These are phyloP conservation scores for Ranitomeya variabilis DNA, from an alignment of 2,113 vertebrate species.

Conservation along the genomic window DNA sequence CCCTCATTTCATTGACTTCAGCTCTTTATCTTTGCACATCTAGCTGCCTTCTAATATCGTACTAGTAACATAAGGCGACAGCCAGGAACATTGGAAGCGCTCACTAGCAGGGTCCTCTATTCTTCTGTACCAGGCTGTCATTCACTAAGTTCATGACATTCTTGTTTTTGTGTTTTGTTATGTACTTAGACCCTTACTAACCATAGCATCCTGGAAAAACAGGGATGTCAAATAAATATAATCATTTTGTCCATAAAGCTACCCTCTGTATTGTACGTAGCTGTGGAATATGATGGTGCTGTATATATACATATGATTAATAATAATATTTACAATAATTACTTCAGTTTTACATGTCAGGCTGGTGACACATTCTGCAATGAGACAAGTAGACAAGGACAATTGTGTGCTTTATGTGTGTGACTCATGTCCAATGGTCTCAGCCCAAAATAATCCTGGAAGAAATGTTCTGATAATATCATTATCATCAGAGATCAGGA, in stretches of 20 bases:
- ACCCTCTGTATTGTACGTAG: too few species aligned
- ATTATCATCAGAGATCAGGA: neutral
- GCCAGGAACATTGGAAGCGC: neutral
- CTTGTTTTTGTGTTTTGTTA: too few species aligned
- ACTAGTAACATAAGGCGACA: neutral
- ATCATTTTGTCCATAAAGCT: too few species aligned
- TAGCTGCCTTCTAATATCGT: neutral
- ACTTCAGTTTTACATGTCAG: neutral
- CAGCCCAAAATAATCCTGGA: neutral
- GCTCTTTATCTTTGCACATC: neutral
- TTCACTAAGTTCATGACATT: too few species aligned
- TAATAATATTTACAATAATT: too few species aligned
- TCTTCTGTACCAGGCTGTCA: too few species aligned
- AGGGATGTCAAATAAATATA: too few species aligned
- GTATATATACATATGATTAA: too few species aligned
- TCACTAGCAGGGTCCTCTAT: too few species aligned
- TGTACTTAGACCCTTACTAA: too few species aligned
- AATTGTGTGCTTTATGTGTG: neutral
- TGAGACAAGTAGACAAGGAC: neutral
- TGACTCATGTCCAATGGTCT: neutral
- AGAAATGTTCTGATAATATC: neutral
- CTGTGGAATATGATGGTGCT: too few species aligned
- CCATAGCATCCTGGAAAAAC: too few species aligned
- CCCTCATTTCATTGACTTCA: constrained; percentile 1
- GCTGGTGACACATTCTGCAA: neutral